Evolutionary conservation across 1,140 invertebrate genomes (phyloP), one percentile per base, ranked within the genome.

Genomic region (Pseudomyrmex cubaensis): DNA sequence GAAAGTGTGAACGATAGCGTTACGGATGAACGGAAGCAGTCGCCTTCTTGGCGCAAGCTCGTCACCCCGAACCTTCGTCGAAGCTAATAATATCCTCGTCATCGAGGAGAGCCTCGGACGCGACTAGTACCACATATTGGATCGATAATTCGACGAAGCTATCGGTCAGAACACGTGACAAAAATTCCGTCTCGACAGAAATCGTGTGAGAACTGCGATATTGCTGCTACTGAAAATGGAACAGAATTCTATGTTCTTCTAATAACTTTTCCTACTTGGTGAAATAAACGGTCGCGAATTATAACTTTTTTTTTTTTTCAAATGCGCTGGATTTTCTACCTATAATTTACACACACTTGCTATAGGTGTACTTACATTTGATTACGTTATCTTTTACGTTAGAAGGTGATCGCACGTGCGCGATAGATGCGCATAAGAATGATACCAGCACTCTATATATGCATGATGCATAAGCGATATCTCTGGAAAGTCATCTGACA

Each of bases 81-180:
- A 46, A 46, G 77, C 77, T 87, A 87, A 87, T 87, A 87, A 86
- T 87, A 83, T 87, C 78, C 54, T 83, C 78, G 80, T 83, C 63
- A 77, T 73, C 69, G 77, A 64, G 67, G 64, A 76, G 25, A 59
- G 72, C 15, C 35, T 57, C 48, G n/a, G 35, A 64, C n/a, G 20
- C 25, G 74, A 56, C 61, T 59, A 67, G 48, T 56, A 70, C 15
- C 54, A 52, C 50, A 35, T 25, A 78, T 84, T 8, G 66, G 82
- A 78, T 86, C 85, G 85, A 85, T 86, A 85, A 83, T 13, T 61
- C 20, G 52, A 73, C 59, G 62, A 50, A 44, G 62, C 56, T 44
- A 25, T 78, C 63, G 35, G 35, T 59, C 35, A 13, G 25, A 56
- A 54, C 67, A 52, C 62, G 54, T 13, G 48, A 44, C 44, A 17